These are phyloP conservation scores for Gobiocypris rarus DNA, from an alignment of 2,113 vertebrate species.

Conservation along the genomic window DNA sequence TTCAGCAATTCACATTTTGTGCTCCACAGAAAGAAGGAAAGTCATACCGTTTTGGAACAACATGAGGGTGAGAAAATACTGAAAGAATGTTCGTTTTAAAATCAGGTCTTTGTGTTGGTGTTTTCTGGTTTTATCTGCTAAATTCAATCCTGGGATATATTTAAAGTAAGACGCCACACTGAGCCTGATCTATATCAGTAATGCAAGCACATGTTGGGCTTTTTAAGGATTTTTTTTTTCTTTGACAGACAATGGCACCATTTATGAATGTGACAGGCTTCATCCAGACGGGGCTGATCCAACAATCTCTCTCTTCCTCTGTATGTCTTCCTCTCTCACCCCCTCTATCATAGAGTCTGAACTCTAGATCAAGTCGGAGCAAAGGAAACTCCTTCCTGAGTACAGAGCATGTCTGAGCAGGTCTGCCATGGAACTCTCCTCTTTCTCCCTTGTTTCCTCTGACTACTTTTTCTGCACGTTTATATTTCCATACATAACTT, in stretches of 20 bases:
- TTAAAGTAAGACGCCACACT: slow-evolving; percentile 13
- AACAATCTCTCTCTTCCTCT: neutral
- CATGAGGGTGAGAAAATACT: neutral
- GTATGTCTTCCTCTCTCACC: neutral
- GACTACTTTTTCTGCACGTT: neutral
- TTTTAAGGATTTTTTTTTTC: slow-evolving; percentile 28
- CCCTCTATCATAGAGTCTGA: neutral
- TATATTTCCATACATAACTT: neutral
- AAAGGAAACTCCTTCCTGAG: slow-evolving; percentile 45
- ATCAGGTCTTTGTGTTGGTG: neutral
- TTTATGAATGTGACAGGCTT: slow-evolving; percentile 53
- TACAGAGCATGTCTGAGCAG: slow-evolving; percentile 37
- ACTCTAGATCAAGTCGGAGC: slow-evolving; percentile 42
- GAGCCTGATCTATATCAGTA: slow-evolving; percentile 43
- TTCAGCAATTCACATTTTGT: neutral
- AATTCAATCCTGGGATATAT: neutral
- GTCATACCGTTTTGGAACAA: neutral
- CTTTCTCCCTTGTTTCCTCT: neutral
- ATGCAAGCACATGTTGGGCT: slow-evolving; percentile 40
- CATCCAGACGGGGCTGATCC: slow-evolving; percentile 28
- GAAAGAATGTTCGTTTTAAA: slow-evolving; percentile 4
- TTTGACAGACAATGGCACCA: slow-evolving; percentile 49
- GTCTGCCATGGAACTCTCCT: slow-evolving; percentile 4
- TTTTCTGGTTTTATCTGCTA: neutral
- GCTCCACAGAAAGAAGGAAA: neutral